Conservation (phyloP, 1,140 invertebrate genomes). For the Eulimnadia texana region DNA sequence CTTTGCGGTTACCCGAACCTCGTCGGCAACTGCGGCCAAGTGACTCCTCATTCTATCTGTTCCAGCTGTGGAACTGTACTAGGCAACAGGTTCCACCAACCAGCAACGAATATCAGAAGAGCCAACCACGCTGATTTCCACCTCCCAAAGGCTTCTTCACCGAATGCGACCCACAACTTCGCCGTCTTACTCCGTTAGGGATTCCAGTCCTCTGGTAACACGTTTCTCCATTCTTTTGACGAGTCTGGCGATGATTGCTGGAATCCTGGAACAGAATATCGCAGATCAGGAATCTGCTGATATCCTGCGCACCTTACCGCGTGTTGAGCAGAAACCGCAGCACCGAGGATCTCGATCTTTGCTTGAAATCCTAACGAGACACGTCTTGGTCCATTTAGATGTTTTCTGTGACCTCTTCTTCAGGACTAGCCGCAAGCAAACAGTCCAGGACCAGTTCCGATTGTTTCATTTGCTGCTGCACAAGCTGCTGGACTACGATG, state of each 20-base stretch:
- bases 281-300: no score
- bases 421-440: not conserved
- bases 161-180: not conserved
- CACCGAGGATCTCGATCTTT: not conserved
- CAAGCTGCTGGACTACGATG: not conserved
- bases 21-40: constrained; percentile 9
- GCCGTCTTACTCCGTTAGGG: not conserved
- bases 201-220: not conserved
- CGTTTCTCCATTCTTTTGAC: not conserved
- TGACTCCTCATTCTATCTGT: constrained; percentile 1
- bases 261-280: not conserved
- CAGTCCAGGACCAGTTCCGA: constrained; percentile 5
- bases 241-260: not conserved
- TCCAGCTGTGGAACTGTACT: not conserved
- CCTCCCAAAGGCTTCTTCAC: not conserved
- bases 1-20: not conserved
- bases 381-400: not conserved
- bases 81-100: not conserved
- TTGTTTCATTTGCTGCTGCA: constrained; percentile 1
- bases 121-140: not conserved
- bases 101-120: not conserved
- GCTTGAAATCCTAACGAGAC: not conserved
- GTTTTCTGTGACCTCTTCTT: not conserved
- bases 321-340: not conserved
- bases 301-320: not conserved